These are phyloP conservation scores for Oryzias woworae DNA, from an alignment of 2,113 vertebrate genomes.

Conservation along the genomic window DNA sequence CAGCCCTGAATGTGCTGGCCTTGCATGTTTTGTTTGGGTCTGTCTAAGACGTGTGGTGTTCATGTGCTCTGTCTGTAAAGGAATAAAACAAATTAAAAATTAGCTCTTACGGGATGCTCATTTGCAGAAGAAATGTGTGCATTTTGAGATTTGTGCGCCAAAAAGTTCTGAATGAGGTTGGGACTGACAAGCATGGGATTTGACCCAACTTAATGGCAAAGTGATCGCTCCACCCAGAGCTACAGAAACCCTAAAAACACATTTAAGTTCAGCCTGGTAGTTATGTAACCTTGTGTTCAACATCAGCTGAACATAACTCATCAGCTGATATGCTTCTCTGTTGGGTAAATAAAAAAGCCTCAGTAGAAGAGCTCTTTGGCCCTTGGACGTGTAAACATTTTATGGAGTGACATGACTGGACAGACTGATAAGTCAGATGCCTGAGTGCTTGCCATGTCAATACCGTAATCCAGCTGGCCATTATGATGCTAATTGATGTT, in stretches of 20 bases:
- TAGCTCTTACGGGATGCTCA: too few species aligned
- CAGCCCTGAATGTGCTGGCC: too few species aligned
- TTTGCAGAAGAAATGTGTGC: too few species aligned
- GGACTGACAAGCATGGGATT: too few species aligned
- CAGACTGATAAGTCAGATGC: conserved; percentile 49
- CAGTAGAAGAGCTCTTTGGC: conserved; percentile 38
- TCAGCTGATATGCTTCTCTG: conserved; percentile 62
- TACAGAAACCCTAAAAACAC: not conserved
- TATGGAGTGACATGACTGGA: conserved; percentile 44
- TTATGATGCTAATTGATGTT: conserved; percentile 49
- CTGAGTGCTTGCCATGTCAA: conserved; percentile 43
- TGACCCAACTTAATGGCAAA: too few species aligned
- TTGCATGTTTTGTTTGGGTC: too few species aligned
- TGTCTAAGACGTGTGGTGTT: too few species aligned
- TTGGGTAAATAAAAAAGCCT: conserved; percentile 49
- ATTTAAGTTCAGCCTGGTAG: conserved; percentile 7
- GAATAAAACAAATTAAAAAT: too few species aligned
- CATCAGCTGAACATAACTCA: conserved; percentile 30
- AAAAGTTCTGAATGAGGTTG: too few species aligned
- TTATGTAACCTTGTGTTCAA: conserved; percentile 33
- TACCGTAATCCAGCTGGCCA: conserved; percentile 60
- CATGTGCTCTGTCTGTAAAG: too few species aligned
- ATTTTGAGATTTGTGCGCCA: too few species aligned
- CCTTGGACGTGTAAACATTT: conserved; percentile 43
- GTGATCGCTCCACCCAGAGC: not conserved